Evolutionary conservation across 2,888 invertebrate species (phyloP).

Genomic region (Apodemia zela): DNA sequence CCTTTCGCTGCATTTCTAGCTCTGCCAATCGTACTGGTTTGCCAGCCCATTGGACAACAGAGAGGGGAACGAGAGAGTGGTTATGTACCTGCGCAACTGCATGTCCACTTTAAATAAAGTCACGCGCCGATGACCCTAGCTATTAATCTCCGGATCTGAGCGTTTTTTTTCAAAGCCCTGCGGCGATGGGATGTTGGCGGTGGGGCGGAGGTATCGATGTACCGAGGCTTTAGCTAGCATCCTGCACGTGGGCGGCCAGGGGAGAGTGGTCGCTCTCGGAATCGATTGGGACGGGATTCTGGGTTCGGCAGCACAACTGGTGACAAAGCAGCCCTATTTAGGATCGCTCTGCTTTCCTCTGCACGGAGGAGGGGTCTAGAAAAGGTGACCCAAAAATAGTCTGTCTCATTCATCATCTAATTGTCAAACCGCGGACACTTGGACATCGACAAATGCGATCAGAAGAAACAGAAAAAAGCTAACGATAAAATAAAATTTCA

Average conservation of each 20-base stretch:
- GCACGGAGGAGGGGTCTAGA: too few relatives aligned
- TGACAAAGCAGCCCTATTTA: neutral
- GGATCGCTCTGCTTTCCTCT: too few relatives aligned
- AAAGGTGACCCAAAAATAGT: too few relatives aligned
- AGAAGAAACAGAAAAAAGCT: too few relatives aligned
- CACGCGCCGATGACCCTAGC: neutral
- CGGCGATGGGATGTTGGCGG: neutral
- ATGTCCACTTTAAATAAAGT: neutral
- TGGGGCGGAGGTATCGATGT: neutral
- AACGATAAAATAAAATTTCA: too few relatives aligned
- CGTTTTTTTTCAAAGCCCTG: neutral
- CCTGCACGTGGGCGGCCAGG: neutral
- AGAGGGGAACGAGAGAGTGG: neutral
- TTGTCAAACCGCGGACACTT: too few relatives aligned
- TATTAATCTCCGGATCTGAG: neutral
- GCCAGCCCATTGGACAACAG: too few relatives aligned
- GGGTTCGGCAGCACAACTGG: neutral
- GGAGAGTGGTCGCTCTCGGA: neutral
- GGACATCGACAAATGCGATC: too few relatives aligned
- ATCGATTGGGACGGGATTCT: neutral
- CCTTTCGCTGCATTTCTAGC: too few relatives aligned
- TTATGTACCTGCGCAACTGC: neutral
- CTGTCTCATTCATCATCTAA: too few relatives aligned
- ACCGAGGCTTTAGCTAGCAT: neutral
- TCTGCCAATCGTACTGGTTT: too few relatives aligned